A percentile compares a stretch with the other conserved stretches of the same genome.
phyloP scores from a whole-genome alignment of 2,797 vertebrate species.

The Siniperca scherzeri region DNA sequence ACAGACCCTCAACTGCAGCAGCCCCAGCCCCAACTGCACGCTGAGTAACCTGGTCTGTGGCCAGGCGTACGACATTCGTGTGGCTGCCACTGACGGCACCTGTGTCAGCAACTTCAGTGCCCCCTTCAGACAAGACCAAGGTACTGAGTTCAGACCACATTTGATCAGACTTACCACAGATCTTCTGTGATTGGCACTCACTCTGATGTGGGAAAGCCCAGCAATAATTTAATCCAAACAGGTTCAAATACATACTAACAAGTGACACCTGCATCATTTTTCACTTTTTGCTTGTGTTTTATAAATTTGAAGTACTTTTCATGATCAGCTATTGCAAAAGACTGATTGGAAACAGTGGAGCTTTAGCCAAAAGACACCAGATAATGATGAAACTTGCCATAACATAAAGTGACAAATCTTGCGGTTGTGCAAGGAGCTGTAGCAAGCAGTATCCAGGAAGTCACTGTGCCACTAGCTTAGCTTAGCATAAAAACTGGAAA shows the following conservation, averaged over 20 bases:
- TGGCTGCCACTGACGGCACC: constrained; percentile 70
- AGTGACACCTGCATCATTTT: too few relatives aligned
- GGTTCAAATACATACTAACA: neutral
- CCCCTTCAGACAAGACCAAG: constrained; percentile 69
- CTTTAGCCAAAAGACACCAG: neutral
- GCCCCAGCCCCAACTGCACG: constrained; percentile 65
- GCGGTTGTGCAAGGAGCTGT: neutral
- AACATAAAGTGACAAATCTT: neutral
- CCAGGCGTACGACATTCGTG: constrained; percentile 65
- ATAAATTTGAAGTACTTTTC: too few relatives aligned
- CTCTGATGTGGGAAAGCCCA: neutral
- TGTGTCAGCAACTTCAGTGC: constrained; percentile 75
- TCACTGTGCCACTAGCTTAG: too few relatives aligned
- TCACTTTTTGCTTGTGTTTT: too few relatives aligned
- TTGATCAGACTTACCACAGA: neutral
- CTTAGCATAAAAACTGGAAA: too few relatives aligned
- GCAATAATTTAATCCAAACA: neutral
- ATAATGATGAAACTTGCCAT: neutral
- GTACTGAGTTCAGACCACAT: constrained; percentile 54
- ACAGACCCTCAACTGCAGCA: constrained; percentile 60
- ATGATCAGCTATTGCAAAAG: too few relatives aligned
- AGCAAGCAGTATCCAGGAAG: too few relatives aligned
- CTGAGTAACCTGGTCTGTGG: constrained; percentile 77
- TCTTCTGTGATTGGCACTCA: neutral
- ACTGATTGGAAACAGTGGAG: neutral